These are phyloP conservation scores for Colius striatus DNA, from an alignment of 2,113 vertebrate genomes.

Conservation along the genomic window DNA sequence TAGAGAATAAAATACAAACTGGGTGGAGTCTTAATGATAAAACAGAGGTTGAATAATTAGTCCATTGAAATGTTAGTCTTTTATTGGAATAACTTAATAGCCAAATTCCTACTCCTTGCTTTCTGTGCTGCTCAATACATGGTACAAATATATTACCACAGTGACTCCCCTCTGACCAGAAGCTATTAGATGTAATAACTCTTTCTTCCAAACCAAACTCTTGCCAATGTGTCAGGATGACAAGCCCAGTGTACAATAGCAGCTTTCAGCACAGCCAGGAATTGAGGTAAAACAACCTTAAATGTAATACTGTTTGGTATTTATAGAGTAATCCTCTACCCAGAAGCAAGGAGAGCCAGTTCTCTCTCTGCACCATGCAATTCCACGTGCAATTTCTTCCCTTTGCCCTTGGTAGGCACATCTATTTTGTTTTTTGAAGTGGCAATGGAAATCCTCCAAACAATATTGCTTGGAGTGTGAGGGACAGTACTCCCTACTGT, in stretches of 20 bases:
- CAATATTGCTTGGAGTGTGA: not conserved
- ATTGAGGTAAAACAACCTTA: not conserved
- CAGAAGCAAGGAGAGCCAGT: not conserved
- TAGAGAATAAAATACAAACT: not conserved
- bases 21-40: not conserved
- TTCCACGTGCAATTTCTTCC: not conserved
- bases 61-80: not conserved
- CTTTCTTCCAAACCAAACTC: not conserved
- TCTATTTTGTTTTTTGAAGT: not conserved
- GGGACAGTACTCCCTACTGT: not conserved
- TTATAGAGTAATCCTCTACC: not conserved
- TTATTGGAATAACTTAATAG: slow-evolving; percentile 39
- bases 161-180: not conserved
- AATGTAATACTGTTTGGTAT: not conserved
- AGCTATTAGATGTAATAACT: not conserved
- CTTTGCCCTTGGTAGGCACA: not conserved
- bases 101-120: not conserved
- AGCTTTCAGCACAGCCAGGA: not conserved
- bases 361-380: not conserved
- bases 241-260: not conserved
- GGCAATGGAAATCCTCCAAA: not conserved
- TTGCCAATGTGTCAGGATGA: not conserved
- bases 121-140: not conserved
- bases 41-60: slow-evolving; percentile 27
- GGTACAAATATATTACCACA: slow-evolving; percentile 24